Evolutionary conservation across 2,113 vertebrate genomes (phyloP).

Genomic region (Tachycineta bicolor): DNA sequence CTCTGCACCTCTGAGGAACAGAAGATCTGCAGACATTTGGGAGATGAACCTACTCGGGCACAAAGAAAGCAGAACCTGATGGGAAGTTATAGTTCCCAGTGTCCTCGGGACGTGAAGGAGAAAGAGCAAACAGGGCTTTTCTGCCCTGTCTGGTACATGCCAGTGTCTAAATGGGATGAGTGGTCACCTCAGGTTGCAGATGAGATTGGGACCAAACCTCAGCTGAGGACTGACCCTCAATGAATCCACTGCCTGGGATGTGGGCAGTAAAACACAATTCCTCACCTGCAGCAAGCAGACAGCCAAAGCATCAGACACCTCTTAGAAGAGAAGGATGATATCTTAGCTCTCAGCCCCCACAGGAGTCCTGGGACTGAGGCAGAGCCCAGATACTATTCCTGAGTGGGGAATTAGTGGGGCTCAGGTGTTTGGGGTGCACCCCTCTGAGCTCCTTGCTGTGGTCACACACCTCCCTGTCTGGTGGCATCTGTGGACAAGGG

Average conservation of each 20-base stretch:
- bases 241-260: background rate
- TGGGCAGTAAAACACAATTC: background rate
- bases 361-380: background rate
- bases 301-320: background rate
- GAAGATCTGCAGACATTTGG: background rate
- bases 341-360: background rate
- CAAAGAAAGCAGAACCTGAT: background rate
- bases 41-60: background rate
- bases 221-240: background rate
- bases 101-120: background rate
- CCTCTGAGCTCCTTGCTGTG: background rate
- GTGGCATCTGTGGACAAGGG: background rate
- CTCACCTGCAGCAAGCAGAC: background rate
- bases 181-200: background rate
- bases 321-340: background rate
- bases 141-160: background rate
- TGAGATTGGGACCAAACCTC: background rate
- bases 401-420: background rate
- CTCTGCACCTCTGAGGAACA: background rate
- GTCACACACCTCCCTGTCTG: accelerated
- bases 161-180: background rate
- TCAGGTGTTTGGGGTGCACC: background rate
- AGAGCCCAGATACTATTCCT: background rate
- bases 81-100: background rate
- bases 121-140: background rate